These are phyloP conservation scores for Pristionchus entomophagus DNA, from an alignment of 2,888 invertebrate genomes.

Conservation along the genomic window DNA sequence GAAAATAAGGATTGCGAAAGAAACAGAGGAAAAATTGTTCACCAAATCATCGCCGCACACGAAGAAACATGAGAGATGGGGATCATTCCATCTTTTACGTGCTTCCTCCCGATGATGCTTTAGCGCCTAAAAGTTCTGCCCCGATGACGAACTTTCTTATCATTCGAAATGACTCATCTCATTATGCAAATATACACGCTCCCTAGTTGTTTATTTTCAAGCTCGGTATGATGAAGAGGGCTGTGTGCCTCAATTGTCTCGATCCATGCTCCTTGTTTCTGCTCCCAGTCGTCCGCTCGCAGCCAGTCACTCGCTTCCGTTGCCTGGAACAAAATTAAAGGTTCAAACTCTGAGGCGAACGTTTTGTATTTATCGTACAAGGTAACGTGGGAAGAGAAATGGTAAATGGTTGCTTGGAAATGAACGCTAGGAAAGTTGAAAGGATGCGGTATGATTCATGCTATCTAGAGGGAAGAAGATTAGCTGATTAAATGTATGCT, in stretches of 20 bases:
- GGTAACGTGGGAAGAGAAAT: neutral
- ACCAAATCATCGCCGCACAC: constrained; percentile 44
- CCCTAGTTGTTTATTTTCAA: too few species aligned
- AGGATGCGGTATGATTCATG: too few species aligned
- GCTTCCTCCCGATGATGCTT: neutral
- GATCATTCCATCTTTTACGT: neutral
- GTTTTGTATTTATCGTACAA: neutral
- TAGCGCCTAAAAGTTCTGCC: neutral
- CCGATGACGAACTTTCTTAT: too few species aligned
- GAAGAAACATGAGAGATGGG: neutral
- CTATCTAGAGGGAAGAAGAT: too few species aligned
- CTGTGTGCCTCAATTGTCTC: constrained; percentile 34
- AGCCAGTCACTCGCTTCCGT: constrained; percentile 1
- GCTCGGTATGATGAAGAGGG: too few species aligned
- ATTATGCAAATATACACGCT: too few species aligned
- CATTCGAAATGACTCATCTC: too few species aligned
- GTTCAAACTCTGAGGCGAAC: too few species aligned
- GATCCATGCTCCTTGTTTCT: constrained; percentile 3
- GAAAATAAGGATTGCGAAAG: too few species aligned
- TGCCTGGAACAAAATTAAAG: constrained; percentile 24
- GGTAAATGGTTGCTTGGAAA: too few species aligned
- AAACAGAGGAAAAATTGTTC: neutral
- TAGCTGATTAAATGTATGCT: too few species aligned
- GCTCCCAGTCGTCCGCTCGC: constrained; percentile 40
- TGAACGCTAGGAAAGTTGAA: too few species aligned